Conservation (phyloP, 2,888 invertebrate genomes). For the Ichneumoninae sp. region DNA sequence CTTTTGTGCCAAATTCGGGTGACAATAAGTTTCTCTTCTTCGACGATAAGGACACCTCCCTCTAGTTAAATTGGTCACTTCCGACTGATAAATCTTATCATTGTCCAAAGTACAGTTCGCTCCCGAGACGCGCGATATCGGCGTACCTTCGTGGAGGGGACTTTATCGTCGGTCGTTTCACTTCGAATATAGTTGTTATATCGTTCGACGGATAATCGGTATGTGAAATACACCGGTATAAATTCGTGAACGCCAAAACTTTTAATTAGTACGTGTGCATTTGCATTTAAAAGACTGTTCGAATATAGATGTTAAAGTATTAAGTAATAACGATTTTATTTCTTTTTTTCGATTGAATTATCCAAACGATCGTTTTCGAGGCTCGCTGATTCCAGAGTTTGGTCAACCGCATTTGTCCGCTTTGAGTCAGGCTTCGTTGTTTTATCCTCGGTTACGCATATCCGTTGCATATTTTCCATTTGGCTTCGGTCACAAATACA, state of each 20-base stretch:
- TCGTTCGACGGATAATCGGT: conserved; percentile 21
- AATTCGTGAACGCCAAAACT: conserved; percentile 13
- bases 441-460: conserved; percentile 14
- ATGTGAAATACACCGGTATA: neutral
- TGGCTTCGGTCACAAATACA: neutral
- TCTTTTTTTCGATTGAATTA: conserved; percentile 19
- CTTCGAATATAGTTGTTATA: conserved; percentile 36
- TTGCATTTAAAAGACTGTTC: conserved; percentile 69
- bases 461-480: neutral
- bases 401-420: neutral
- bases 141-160: neutral
- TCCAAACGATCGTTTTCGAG: conserved; percentile 35
- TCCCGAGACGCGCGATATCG: conserved; percentile 4
- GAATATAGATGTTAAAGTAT: conserved; percentile 72
- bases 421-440: conserved; percentile 1
- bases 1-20: conserved; percentile 76
- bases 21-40: conserved; percentile 74
- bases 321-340: conserved; percentile 47
- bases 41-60: conserved; percentile 57
- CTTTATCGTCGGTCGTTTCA: conserved; percentile 19
- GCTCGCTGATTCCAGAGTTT: conserved; percentile 1
- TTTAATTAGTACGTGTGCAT: conserved; percentile 49
- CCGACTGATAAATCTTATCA: conserved; percentile 24
- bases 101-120: conserved; percentile 33
- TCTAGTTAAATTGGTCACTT: conserved; percentile 49